Percentiles rank a stretch among this genome's conserved stretches.
These are phyloP conservation scores for Anthoptus insignis DNA, from an alignment of 2,888 invertebrate genomes.

Conservation along the genomic window DNA sequence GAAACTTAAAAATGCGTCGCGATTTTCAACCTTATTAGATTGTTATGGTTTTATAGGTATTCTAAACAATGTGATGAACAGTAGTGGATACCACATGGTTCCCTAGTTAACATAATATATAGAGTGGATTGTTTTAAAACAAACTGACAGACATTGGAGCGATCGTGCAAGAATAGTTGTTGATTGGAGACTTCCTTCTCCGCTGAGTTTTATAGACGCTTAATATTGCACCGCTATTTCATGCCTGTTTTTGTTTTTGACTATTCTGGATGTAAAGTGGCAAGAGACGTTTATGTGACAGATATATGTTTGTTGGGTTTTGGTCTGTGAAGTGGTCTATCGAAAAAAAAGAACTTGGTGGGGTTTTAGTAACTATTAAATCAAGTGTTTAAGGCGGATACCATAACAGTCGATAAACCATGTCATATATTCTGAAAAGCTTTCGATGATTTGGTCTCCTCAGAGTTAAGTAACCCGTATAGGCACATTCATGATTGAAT, in stretches of 20 bases:
- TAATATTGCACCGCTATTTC: constrained; percentile 1
- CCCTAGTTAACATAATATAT: constrained; percentile 78
- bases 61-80: constrained; percentile 49
- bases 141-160: constrained; percentile 70
- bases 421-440: no score
- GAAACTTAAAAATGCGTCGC: constrained; percentile 46
- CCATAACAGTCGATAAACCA: no score
- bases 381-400: no score
- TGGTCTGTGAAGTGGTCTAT: not conserved
- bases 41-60: constrained; percentile 30
- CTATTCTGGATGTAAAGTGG: not conserved
- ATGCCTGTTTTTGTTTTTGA: not conserved
- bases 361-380: no score
- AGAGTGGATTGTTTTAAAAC: constrained; percentile 72
- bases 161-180: constrained; percentile 39
- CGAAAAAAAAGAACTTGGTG: no score
- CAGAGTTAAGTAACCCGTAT: no score
- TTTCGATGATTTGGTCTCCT: no score
- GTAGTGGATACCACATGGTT: constrained; percentile 63
- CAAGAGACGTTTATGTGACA: not conserved
- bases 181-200: constrained; percentile 32
- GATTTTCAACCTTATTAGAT: constrained; percentile 58
- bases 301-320: not conserved
- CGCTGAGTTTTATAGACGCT: constrained; percentile 24
- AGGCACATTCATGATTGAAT: no score